Conservation (phyloP, 2,888 invertebrate genomes). For the Erebia aethiops region DNA sequence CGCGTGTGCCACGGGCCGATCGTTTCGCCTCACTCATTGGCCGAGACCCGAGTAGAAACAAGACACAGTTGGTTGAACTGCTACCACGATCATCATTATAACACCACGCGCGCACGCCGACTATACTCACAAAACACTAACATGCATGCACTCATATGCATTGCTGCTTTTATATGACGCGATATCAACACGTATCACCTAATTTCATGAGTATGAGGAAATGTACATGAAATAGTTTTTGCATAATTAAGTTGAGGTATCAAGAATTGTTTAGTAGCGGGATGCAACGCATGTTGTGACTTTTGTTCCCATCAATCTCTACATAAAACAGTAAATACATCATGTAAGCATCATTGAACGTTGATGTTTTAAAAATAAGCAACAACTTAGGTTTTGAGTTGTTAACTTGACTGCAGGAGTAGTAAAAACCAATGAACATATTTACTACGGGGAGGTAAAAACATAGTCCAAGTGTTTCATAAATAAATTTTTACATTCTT, state of each 20-base stretch:
- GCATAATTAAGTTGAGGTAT: conserved; percentile 17
- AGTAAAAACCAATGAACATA: too few relatives aligned
- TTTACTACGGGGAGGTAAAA: too few relatives aligned
- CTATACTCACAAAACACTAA: conserved; percentile 33
- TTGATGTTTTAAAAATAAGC: conserved; percentile 4
- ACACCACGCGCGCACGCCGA: conserved; percentile 67
- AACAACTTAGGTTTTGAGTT: not conserved
- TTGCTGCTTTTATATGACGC: conserved; percentile 33
- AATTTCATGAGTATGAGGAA: not conserved
- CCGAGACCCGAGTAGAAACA: conserved; percentile 33
- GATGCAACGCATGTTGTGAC: conserved; percentile 41
- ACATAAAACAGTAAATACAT: not conserved
- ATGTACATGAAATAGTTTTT: conserved; percentile 2
- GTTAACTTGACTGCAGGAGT: not conserved
- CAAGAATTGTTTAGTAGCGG: conserved; percentile 22
- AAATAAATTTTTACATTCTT: too few relatives aligned
- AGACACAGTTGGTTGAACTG: conserved; percentile 33
- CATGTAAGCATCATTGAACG: not conserved
- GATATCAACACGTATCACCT: not conserved
- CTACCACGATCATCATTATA: conserved; percentile 58
- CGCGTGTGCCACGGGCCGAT: conserved; percentile 39
- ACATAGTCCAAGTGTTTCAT: too few relatives aligned
- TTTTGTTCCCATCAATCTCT: conserved; percentile 9
- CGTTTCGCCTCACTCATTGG: conserved; percentile 43
- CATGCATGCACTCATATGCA: conserved; percentile 41